Conservation (phyloP, 2,113 vertebrate species). For the Pantherophis guttatus region DNA sequence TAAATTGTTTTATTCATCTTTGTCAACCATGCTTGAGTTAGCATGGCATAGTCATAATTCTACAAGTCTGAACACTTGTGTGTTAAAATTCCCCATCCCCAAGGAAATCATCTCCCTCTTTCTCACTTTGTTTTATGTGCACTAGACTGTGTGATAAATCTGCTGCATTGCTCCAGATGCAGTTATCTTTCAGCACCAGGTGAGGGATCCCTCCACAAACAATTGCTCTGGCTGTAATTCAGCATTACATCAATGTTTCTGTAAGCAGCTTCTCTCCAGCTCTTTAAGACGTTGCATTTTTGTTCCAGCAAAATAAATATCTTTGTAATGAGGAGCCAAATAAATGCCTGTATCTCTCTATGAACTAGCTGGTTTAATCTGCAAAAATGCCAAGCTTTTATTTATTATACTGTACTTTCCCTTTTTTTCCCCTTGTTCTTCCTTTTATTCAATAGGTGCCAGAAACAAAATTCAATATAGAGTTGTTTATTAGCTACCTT, state of each 20-base stretch:
- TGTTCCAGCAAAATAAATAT: neutral
- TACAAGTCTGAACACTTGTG: neutral
- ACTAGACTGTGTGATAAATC: neutral
- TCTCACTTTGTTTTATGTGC: neutral
- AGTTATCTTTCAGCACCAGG: conserved; percentile 11
- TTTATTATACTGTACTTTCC: neutral
- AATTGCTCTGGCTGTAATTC: neutral
- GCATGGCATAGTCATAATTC: neutral
- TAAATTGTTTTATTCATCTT: neutral
- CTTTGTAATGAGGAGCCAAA: neutral
- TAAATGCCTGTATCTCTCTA: neutral
- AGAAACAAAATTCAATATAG: neutral
- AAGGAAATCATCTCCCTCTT: neutral
- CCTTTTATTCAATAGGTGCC: neutral
- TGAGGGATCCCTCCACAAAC: conserved; percentile 23
- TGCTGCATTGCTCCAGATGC: neutral
- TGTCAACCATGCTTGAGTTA: neutral
- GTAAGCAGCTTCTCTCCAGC: neutral
- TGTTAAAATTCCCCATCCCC: neutral
- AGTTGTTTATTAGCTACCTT: neutral
- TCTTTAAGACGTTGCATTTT: neutral
- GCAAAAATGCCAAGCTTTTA: neutral
- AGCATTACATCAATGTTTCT: neutral
- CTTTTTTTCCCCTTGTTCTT: neutral
- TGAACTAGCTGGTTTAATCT: neutral